phyloP scores from a whole-genome alignment of 2,113 vertebrate species.

The Lophura nycthemera region DNA sequence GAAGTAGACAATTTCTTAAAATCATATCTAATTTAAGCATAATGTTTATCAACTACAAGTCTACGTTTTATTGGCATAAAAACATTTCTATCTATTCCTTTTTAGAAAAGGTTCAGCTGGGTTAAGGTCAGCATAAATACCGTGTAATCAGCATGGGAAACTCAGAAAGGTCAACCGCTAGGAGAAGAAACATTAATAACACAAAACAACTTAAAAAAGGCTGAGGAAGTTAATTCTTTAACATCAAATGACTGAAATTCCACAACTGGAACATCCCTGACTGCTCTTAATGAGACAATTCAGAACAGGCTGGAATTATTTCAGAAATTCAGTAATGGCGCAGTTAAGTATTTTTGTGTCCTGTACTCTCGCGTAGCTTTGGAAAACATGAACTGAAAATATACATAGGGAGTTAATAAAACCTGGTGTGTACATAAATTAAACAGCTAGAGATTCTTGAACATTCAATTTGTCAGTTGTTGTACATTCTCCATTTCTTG shows the following conservation, averaged over 20 bases:
- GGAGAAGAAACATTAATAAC: constrained; percentile 4
- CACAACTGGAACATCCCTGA: constrained; percentile 29
- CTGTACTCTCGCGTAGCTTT: background rate
- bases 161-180: constrained; percentile 14
- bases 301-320: background rate
- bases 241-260: constrained; percentile 33
- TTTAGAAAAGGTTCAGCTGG: constrained; percentile 37
- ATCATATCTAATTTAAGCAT: background rate
- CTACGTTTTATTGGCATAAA: background rate
- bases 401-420: background rate
- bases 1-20: constrained; percentile 31
- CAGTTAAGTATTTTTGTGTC: background rate
- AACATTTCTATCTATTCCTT: constrained; percentile 16
- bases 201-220: constrained; percentile 2
- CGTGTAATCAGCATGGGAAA: constrained; percentile 57
- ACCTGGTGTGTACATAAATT: background rate
- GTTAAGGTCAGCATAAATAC: constrained; percentile 54
- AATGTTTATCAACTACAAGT: constrained; percentile 10
- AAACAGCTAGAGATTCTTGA: background rate
- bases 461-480: constrained; percentile 32
- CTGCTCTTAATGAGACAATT: constrained; percentile 18
- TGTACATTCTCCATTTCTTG: constrained; percentile 23
- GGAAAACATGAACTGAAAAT: background rate
- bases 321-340: background rate
- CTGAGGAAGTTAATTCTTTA: constrained; percentile 38